These are phyloP conservation scores for Calephelis virginiensis DNA, from an alignment of 1,140 invertebrate species.

Conservation along the genomic window DNA sequence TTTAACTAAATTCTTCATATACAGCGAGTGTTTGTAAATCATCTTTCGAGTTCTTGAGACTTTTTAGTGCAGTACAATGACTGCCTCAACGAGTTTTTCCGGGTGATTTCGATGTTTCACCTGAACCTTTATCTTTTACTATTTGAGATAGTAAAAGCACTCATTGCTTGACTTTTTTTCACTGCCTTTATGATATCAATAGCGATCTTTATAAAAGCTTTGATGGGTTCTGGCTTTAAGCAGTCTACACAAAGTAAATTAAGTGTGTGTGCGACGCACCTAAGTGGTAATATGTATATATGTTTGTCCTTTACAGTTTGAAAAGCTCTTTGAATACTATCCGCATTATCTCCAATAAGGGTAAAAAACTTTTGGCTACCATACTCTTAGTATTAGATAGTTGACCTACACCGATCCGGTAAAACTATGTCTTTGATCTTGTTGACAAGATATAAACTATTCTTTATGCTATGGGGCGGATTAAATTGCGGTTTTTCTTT, in stretches of 20 bases:
- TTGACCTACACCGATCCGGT: too few species aligned
- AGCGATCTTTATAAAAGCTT: slow-evolving; percentile 20
- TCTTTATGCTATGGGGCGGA: too few species aligned
- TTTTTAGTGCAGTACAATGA: slow-evolving; percentile 32
- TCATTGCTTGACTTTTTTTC: slow-evolving; percentile 34
- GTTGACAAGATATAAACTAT: too few species aligned
- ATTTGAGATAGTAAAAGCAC: slow-evolving; percentile 27
- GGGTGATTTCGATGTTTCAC: slow-evolving; percentile 34
- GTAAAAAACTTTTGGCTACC: slow-evolving; percentile 31
- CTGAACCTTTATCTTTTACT: slow-evolving; percentile 30
- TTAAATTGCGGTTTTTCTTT: too few species aligned
- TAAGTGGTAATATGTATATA: slow-evolving; percentile 23
- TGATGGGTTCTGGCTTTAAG: slow-evolving; percentile 27
- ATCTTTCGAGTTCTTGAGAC: slow-evolving; percentile 29
- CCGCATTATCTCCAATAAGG: slow-evolving; percentile 38
- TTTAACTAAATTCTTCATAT: slow-evolving; percentile 11
- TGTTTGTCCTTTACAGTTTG: slow-evolving; percentile 28
- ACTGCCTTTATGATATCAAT: slow-evolving; percentile 32
- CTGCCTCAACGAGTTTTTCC: slow-evolving; percentile 37
- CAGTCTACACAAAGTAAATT: slow-evolving; percentile 33
- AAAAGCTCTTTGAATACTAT: slow-evolving; percentile 35
- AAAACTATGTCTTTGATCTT: too few species aligned
- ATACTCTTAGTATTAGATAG: too few species aligned
- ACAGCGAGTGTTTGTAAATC: slow-evolving; percentile 25
- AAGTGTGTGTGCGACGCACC: slow-evolving; percentile 34